Percentiles rank a stretch among this genome's conserved stretches.
phyloP scores from a whole-genome alignment of 2,113 vertebrate species.

The Anarrhichthys ocellatus region DNA sequence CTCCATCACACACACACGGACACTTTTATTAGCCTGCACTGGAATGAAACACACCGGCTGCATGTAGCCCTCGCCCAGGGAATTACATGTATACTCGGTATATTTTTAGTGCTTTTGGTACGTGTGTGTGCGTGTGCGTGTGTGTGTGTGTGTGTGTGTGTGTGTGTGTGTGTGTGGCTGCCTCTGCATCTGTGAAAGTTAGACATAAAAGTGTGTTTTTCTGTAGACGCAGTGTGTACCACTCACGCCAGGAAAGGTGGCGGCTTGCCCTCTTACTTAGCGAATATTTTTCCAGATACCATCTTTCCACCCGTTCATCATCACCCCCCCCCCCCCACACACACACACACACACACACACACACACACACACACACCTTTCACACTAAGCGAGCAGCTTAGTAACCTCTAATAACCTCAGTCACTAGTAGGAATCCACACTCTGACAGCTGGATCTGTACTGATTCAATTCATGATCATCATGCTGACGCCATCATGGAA shows the following conservation, averaged over 20 bases:
- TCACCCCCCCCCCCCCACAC: too few relatives aligned
- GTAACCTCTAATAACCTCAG: not conserved
- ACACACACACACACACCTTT: too few relatives aligned
- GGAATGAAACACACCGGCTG: slow-evolving; percentile 14
- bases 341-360: too few relatives aligned
- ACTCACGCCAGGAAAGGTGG: slow-evolving; percentile 36
- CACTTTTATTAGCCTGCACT: slow-evolving; percentile 60
- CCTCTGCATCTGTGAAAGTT: not conserved
- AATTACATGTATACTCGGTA: not conserved
- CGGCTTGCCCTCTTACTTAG: slow-evolving; percentile 11
- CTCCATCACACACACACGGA: slow-evolving; percentile 29
- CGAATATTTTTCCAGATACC: slow-evolving; percentile 52
- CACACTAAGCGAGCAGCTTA: not conserved
- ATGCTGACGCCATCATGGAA: slow-evolving; percentile 6
- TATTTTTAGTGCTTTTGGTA: not conserved
- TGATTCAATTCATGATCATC: not conserved
- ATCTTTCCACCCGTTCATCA: slow-evolving; percentile 45
- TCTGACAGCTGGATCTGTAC: not conserved
- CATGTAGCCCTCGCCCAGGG: slow-evolving; percentile 5
- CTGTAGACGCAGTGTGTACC: not conserved
- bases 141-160: not conserved
- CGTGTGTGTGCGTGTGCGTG: not conserved
- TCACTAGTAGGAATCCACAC: not conserved
- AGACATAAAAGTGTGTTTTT: slow-evolving; percentile 1
- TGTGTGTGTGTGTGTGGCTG: not conserved